Evolutionary conservation across 2,113 vertebrate genomes (phyloP).

Genomic region (Aplodontia rufa): DNA sequence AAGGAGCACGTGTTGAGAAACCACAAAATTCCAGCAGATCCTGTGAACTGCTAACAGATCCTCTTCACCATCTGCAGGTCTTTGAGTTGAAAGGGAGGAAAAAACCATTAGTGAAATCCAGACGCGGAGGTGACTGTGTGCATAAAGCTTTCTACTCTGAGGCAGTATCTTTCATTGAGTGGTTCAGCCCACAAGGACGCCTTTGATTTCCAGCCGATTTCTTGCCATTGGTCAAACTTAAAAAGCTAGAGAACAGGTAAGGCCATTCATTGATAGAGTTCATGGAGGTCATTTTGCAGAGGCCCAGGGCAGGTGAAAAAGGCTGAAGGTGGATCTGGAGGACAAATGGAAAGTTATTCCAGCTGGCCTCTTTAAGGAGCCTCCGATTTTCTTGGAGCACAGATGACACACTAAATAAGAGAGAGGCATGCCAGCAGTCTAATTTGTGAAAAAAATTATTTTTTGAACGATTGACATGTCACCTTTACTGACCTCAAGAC

Average conservation of each 20-base stretch:
- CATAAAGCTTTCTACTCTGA: background rate
- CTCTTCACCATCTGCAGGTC: background rate
- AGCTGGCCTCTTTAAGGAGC: background rate
- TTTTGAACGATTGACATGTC: background rate
- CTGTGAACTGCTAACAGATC: background rate
- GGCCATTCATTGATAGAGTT: background rate
- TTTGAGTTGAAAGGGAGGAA: background rate
- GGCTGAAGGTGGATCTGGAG: background rate
- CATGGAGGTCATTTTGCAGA: background rate
- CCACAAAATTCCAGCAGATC: background rate
- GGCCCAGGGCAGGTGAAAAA: background rate
- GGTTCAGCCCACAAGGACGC: background rate
- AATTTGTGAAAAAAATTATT: background rate
- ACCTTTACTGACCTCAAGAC: background rate
- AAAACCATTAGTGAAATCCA: background rate
- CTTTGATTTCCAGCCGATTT: background rate
- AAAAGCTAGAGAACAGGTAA: background rate
- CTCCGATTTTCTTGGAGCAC: background rate
- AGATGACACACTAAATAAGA: background rate
- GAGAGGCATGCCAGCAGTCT: too few relatives aligned
- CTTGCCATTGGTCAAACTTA: background rate
- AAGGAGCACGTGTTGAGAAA: background rate
- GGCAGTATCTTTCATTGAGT: background rate
- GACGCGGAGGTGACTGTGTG: background rate
- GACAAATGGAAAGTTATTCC: background rate